Percentiles rank a stretch among this genome's conserved stretches.
phyloP scores from a whole-genome alignment of 2,113 vertebrate species.

The Terrapene triunguis region DNA sequence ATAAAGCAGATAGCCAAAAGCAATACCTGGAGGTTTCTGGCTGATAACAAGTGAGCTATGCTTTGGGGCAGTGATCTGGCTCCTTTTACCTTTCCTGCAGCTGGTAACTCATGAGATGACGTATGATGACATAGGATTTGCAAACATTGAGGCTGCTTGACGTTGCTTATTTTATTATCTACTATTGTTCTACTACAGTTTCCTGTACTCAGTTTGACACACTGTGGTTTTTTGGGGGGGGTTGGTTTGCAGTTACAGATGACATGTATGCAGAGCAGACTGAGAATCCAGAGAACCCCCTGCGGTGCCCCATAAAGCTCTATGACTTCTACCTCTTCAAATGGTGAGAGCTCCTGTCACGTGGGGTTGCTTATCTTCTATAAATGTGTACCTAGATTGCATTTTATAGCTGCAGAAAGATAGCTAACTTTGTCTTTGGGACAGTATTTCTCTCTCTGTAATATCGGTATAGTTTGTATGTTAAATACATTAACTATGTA shows the following conservation, averaged over 20 bases:
- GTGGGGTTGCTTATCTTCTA: neutral
- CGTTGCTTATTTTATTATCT: neutral
- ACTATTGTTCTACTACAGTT: neutral
- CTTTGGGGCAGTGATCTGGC: neutral
- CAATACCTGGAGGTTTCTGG: neutral
- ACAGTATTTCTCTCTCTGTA: neutral
- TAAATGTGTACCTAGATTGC: neutral
- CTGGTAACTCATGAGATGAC: neutral
- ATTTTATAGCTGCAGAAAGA: neutral
- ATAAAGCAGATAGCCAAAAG: neutral
- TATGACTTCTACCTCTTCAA: conserved; percentile 99
- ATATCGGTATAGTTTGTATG: neutral
- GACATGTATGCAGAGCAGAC: conserved; percentile 98
- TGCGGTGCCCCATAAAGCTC: conserved; percentile 98
- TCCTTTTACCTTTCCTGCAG: neutral
- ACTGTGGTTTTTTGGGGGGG: conserved; percentile 25
- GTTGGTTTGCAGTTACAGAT: conserved; percentile 89
- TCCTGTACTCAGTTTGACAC: conserved; percentile 29
- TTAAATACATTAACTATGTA: neutral
- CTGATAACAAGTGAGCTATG: neutral
- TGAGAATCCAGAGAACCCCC: conserved; percentile 96
- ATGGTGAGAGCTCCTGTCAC: conserved; percentile 85
- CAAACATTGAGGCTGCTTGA: neutral
- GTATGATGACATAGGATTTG: rapidly evolving
- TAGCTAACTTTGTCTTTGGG: neutral